Evolutionary conservation across 2,113 vertebrate species (phyloP).

Genomic region (Pygoscelis adeliae): DNA sequence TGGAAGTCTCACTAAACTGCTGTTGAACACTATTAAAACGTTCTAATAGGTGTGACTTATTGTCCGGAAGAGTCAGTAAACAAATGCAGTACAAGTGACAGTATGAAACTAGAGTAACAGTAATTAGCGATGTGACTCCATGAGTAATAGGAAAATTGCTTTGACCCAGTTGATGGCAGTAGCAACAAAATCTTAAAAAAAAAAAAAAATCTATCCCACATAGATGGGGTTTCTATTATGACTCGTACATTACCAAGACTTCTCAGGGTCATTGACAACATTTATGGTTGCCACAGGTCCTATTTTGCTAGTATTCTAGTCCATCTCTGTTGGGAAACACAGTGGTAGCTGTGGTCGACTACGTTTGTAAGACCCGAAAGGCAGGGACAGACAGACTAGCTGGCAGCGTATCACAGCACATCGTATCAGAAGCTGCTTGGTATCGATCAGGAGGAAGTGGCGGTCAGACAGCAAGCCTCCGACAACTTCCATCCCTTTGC

Average conservation of each 20-base stretch:
- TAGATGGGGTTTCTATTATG: not conserved
- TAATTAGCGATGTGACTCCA: slow-evolving; percentile 48
- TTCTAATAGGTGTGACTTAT: slow-evolving; percentile 59
- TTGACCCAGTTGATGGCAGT: slow-evolving; percentile 46
- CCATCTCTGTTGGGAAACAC: not conserved
- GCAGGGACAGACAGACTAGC: rapidly evolving
- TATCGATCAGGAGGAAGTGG: rapidly evolving
- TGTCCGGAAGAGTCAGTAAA: slow-evolving; percentile 56
- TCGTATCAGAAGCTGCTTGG: rapidly evolving
- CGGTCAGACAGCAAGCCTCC: not conserved
- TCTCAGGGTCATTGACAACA: not conserved
- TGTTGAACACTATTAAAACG: not conserved
- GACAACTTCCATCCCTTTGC: not conserved
- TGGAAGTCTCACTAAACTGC: slow-evolving; percentile 31
- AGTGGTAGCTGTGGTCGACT: not conserved
- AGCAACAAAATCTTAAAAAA: not conserved
- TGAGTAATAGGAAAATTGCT: slow-evolving; percentile 58
- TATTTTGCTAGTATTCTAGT: rapidly evolving
- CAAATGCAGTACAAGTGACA: slow-evolving; percentile 54
- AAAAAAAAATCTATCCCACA: not conserved
- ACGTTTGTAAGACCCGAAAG: rapidly evolving
- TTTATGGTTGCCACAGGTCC: not conserved
- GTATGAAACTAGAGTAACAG: slow-evolving; percentile 18
- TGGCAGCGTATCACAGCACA: rapidly evolving
- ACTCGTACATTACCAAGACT: not conserved